A percentile compares a stretch with the other conserved stretches of the same genome.
Evolutionary conservation across 2,113 vertebrate species (phyloP).

Genomic region (Seriola aureovittata): DNA sequence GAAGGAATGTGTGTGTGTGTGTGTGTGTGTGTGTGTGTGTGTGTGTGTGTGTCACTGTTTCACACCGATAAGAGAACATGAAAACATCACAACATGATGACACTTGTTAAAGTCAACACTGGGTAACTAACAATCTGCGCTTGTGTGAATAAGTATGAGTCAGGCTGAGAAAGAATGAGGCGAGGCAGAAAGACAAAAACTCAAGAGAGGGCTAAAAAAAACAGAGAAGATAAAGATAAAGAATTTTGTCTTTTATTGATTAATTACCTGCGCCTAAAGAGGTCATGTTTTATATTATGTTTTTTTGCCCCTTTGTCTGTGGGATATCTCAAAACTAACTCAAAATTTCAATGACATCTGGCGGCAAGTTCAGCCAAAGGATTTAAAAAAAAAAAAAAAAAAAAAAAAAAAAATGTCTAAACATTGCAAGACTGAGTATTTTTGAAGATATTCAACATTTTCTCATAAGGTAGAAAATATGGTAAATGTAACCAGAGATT

Average conservation of each 20-base stretch:
- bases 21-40: neutral
- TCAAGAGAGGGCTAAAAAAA: neutral
- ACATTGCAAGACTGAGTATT: no score
- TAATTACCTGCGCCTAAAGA: neutral
- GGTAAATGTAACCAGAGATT: no score
- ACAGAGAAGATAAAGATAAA: neutral
- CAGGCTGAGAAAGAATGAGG: constrained; percentile 37
- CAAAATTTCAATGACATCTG: no score
- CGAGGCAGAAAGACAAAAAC: constrained; percentile 22
- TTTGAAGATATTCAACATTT: neutral
- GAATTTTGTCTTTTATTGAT: neutral
- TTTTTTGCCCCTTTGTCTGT: neutral
- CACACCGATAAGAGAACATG: constrained; percentile 56
- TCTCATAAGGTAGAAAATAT: neutral
- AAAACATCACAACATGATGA: constrained; percentile 69
- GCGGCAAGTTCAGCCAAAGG: no score
- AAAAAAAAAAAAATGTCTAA: no score
- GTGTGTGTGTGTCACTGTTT: constrained; percentile 34
- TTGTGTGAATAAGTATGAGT: constrained; percentile 48
- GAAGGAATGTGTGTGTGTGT: constrained; percentile 39
- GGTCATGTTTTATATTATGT: neutral
- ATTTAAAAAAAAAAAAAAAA: no score
- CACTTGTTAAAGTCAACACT: constrained; percentile 52
- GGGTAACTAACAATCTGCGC: constrained; percentile 8
- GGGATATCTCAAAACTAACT: neutral